phyloP scores from a whole-genome alignment of 1,140 invertebrate species.

The Penaeus japonicus region DNA sequence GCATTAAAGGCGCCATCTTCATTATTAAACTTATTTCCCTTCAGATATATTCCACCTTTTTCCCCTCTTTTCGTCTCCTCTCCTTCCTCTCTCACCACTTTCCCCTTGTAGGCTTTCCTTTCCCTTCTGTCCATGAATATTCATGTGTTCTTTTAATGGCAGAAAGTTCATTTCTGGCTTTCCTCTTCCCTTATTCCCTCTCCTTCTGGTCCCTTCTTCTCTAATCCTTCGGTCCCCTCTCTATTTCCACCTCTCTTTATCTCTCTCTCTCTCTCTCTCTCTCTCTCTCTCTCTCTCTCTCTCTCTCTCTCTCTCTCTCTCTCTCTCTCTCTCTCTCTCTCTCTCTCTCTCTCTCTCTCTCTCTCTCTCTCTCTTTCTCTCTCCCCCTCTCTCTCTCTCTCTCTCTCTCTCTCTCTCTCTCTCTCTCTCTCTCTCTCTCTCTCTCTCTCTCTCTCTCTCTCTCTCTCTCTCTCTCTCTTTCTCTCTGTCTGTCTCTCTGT shows the following conservation, averaged over 20 bases:
- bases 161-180: too few species aligned
- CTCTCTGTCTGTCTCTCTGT: not conserved
- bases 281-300: not conserved
- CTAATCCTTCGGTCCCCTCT: not conserved
- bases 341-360: not conserved
- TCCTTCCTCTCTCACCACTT: not conserved
- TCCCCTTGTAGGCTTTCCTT: not conserved
- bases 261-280: not conserved
- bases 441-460: not conserved
- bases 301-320: not conserved
- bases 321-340: not conserved
- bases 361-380: not conserved
- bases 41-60: not conserved
- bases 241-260: not conserved
- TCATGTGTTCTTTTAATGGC: too few species aligned
- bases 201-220: not conserved
- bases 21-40: too few species aligned
- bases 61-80: not conserved
- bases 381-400: not conserved
- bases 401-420: conserved; percentile 4
- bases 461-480: not conserved
- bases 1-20: too few species aligned
- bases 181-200: too few species aligned
- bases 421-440: not conserved
- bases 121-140: too few species aligned